These are phyloP conservation scores for Neogobius melanostomus DNA, from an alignment of 2,113 vertebrate genomes.

Conservation along the genomic window DNA sequence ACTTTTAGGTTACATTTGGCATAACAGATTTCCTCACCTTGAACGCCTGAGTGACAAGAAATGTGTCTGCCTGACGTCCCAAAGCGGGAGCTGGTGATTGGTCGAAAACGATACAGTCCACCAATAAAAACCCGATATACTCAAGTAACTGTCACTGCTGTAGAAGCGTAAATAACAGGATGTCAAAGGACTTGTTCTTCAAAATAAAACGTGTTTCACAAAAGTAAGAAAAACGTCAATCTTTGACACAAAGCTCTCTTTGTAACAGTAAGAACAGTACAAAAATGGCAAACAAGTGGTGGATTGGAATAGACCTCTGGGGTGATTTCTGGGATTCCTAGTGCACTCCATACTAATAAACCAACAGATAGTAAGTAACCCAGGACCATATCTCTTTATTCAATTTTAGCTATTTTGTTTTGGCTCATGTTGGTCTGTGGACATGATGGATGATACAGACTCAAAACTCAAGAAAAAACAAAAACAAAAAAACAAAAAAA, in stretches of 20 bases:
- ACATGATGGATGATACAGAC: too few species aligned
- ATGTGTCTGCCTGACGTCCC: not conserved
- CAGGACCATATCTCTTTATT: too few species aligned
- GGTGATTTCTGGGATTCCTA: too few species aligned
- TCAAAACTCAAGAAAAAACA: too few species aligned
- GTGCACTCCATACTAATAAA: too few species aligned
- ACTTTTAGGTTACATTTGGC: not conserved
- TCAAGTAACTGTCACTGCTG: not conserved
- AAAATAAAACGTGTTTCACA: constrained; percentile 21
- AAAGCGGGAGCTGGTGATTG: constrained; percentile 49
- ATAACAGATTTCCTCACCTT: constrained; percentile 68
- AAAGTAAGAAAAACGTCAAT: not conserved
- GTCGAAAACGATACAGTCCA: not conserved
- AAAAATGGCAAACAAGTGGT: too few species aligned
- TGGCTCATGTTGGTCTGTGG: too few species aligned
- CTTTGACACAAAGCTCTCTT: not conserved
- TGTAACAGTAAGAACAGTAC: too few species aligned
- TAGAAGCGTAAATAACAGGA: not conserved
- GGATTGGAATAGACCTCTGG: too few species aligned
- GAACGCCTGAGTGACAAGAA: constrained; percentile 6
- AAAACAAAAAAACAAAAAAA: too few species aligned
- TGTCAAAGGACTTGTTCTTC: not conserved
- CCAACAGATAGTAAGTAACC: too few species aligned
- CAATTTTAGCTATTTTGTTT: too few species aligned
- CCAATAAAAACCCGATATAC: constrained; percentile 62